phyloP scores from a whole-genome alignment of 1,140 invertebrate species.

The Apis cerana region DNA sequence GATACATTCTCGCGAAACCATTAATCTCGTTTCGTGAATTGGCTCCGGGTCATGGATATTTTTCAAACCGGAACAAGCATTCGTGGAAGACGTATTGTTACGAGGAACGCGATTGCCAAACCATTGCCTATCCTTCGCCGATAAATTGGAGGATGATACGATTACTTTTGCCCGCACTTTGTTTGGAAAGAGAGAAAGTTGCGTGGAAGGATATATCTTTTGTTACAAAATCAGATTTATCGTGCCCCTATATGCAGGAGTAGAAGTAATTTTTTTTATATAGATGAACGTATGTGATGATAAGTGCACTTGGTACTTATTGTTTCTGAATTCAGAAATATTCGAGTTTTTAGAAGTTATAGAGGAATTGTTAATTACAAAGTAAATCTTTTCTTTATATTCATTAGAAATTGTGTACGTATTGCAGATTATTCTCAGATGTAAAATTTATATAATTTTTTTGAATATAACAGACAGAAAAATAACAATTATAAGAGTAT shows the following conservation, averaged over 20 bases:
- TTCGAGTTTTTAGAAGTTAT: too few relatives aligned
- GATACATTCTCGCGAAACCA: slow-evolving; percentile 28
- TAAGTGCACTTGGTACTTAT: not conserved
- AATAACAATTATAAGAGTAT: too few relatives aligned
- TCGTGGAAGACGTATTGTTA: slow-evolving; percentile 29
- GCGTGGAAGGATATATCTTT: not conserved
- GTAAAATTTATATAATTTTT: too few relatives aligned
- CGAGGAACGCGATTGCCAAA: slow-evolving; percentile 25
- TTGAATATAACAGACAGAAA: too few relatives aligned
- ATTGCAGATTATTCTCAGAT: too few relatives aligned
- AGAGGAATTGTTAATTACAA: too few relatives aligned
- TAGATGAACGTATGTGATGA: not conserved
- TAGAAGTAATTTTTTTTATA: not conserved
- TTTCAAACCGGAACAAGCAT: slow-evolving; percentile 33
- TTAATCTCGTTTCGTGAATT: slow-evolving; percentile 44
- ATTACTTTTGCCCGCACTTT: not conserved
- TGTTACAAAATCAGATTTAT: slow-evolving; percentile 14
- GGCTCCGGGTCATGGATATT: slow-evolving; percentile 24
- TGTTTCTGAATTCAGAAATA: too few relatives aligned
- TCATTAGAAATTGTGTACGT: too few relatives aligned
- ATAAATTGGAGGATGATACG: slow-evolving; percentile 32
- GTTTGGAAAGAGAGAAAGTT: not conserved
- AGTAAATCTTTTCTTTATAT: too few relatives aligned
- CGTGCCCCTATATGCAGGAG: fast-evolving
- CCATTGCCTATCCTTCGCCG: slow-evolving; percentile 11